Evolutionary conservation across 2,113 vertebrate genomes (phyloP).

Genomic region (Hydrolagus affinis): DNA sequence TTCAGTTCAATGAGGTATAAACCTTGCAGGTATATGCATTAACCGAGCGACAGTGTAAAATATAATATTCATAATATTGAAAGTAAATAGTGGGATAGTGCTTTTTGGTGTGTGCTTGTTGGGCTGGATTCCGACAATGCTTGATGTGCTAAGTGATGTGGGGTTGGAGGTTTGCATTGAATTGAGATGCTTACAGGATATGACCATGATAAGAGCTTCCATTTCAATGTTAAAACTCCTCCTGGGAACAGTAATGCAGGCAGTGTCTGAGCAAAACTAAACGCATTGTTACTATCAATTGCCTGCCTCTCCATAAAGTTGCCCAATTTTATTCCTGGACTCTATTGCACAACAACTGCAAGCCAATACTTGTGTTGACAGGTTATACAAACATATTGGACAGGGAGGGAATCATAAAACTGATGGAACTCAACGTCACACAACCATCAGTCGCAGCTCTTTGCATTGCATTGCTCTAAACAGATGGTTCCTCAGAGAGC

Average conservation of each 20-base stretch:
- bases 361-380: background rate
- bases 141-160: background rate
- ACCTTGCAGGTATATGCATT: background rate
- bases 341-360: background rate
- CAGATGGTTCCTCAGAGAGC: too few species aligned
- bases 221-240: slow-evolving; percentile 1
- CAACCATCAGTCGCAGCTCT: too few species aligned
- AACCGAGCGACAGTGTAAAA: background rate
- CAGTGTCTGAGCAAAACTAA: background rate
- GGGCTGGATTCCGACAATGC: background rate
- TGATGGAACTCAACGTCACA: too few species aligned
- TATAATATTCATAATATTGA: background rate
- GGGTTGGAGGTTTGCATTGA: background rate
- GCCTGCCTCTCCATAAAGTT: background rate
- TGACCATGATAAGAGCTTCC: background rate
- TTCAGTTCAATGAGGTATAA: background rate
- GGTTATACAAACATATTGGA: background rate
- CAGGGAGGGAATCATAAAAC: background rate
- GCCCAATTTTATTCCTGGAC: background rate
- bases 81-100: background rate
- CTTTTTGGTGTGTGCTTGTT: background rate
- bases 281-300: background rate
- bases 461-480: too few species aligned
- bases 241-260: background rate
- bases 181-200: background rate